Evolutionary conservation across 2,888 invertebrate genomes (phyloP), one percentile per base, ranked within the genome.

Genomic region (Peribatodes rhomboidaria): DNA sequence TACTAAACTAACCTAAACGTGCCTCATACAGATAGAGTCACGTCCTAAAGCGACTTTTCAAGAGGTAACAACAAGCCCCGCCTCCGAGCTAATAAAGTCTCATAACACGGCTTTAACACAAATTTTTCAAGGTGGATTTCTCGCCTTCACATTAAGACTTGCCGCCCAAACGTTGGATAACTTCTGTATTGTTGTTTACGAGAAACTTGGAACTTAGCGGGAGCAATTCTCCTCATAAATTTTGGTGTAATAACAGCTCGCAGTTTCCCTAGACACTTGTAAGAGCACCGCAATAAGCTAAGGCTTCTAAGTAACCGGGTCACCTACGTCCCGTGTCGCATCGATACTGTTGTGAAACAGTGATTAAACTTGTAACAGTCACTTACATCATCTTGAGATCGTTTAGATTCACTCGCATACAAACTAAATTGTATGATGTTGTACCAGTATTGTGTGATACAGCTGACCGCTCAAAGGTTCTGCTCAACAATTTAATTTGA

Each of bases 111-210:
- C 76, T 80, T 71, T 57, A 61, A 82, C 82, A 84, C 80, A 80
- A 84, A 84, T 85, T 86, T 85, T 87, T 82, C 83, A 85, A 74
- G 71, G 72, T 75, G 79, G 84, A 81, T 89, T 87, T 85, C 83
- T 83, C 86, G 82, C 79, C 78, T 85, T 85, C 88, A 86, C 87
- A 86, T 90, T 89, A 87, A 88, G 83, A 80, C 81, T 73, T 77
- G 73, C 71, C 78, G 76, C 72, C 84, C 81, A 82, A 86, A 86
- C 87, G 87, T 85, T 82, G 88, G 86, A 82, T 84, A 91, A 91
- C 83, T 92, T 90, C 83, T 87, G 82, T 86, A 91, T 90, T 90
- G 89, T 91, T 90, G 90, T 92, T 91, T 92, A 92, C 87, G 84
- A 80, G 81, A 83, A 92, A 90, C 88, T 90, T 83, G 83, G 86